Percentiles rank a stretch among this genome's conserved stretches.
phyloP scores from a whole-genome alignment of 2,888 invertebrate species.

The Hipparchia sbordonii region DNA sequence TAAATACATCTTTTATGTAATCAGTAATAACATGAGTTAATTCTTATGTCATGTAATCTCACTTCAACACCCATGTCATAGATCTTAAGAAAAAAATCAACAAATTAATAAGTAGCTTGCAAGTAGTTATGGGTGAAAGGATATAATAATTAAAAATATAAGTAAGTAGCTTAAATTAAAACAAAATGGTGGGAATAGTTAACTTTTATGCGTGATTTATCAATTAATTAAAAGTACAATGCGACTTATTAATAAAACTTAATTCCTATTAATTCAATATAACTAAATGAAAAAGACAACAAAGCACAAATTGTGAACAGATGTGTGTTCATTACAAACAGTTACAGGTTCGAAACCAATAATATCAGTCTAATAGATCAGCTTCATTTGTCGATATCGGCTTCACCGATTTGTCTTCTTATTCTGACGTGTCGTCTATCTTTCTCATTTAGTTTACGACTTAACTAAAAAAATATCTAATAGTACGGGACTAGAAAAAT shows the following conservation, averaged over 20 bases:
- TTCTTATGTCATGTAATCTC: conserved; percentile 64
- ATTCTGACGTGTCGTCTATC: neutral
- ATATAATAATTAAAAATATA: conserved; percentile 7
- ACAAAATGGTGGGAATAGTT: conserved; percentile 34
- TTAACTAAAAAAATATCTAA: conserved; percentile 27
- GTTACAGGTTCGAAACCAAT: neutral
- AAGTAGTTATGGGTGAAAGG: conserved; percentile 22
- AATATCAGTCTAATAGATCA: neutral
- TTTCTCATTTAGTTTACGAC: conserved; percentile 4
- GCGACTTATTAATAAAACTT: neutral
- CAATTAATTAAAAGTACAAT: conserved; percentile 20
- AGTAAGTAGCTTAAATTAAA: conserved; percentile 20
- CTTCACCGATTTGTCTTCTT: neutral
- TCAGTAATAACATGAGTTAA: conserved; percentile 30
- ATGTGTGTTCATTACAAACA: neutral
- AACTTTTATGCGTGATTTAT: conserved; percentile 23
- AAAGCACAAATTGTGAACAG: neutral
- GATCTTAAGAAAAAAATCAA: conserved; percentile 53
- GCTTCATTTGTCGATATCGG: neutral
- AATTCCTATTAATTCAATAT: neutral
- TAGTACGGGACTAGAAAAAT: conserved; percentile 70
- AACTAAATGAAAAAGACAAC: conserved; percentile 9
- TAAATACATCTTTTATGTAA: conserved; percentile 33
- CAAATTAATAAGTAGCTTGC: conserved; percentile 28
- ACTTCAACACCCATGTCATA: conserved; percentile 54